phyloP scores from a whole-genome alignment of 2,797 vertebrate species.

The Gallinago nigripennis region DNA sequence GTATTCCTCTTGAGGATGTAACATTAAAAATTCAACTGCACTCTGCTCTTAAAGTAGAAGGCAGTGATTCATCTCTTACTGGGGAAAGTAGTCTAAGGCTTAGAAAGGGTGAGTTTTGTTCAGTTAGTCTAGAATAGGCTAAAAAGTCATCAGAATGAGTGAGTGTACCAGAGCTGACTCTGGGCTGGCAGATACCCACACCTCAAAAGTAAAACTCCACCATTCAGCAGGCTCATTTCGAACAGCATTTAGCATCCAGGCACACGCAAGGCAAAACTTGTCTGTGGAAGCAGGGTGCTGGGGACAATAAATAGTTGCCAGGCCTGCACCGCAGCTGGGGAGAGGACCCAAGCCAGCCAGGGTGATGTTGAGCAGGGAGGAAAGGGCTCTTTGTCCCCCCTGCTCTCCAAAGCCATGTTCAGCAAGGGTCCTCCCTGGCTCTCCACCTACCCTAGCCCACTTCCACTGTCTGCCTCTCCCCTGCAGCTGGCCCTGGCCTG shows the following conservation, averaged over 20 bases:
- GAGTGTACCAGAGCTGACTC: neutral
- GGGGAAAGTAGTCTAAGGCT: neutral
- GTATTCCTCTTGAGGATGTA: neutral
- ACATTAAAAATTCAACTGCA: neutral
- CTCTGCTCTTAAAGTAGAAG: neutral
- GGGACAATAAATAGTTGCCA: fast-evolving
- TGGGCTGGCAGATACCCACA: neutral
- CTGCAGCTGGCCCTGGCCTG: neutral
- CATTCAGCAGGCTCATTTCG: neutral
- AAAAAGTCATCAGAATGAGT: neutral
- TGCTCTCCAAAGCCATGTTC: neutral
- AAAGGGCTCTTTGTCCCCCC: neutral
- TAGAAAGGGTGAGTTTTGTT: neutral
- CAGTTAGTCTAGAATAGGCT: neutral
- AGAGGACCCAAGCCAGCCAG: neutral
- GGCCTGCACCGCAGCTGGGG: fast-evolving
- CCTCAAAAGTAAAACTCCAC: neutral
- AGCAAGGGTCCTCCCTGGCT: neutral
- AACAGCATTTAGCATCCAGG: neutral
- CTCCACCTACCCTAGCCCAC: neutral
- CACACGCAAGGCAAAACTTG: neutral
- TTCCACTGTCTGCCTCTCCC: neutral
- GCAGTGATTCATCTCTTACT: neutral
- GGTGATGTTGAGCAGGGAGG: fast-evolving
- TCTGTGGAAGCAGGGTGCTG: neutral